Percentiles rank a stretch among this genome's conserved stretches.
Conservation (phyloP, 1,140 invertebrate species). For the Potamilus streckersoni region DNA sequence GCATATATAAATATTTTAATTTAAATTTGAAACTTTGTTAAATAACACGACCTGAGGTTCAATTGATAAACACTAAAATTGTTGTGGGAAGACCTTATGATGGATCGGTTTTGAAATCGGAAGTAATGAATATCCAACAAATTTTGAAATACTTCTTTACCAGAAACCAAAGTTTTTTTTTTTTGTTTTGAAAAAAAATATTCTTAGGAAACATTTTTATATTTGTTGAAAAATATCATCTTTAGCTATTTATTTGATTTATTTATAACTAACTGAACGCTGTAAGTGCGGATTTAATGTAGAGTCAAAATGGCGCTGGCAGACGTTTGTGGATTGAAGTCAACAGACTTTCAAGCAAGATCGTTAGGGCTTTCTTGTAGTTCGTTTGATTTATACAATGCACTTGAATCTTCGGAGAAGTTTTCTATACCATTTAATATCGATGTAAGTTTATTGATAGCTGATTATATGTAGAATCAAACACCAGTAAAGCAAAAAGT, state of each 20-base stretch:
- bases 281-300: not conserved
- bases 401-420: slow-evolving; percentile 41
- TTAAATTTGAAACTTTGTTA: too few species aligned
- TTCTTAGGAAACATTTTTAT: not conserved
- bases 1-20: too few species aligned
- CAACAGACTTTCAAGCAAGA: slow-evolving; percentile 32
- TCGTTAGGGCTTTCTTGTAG: slow-evolving; percentile 15
- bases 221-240: not conserved
- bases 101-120: slow-evolving; percentile 4
- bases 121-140: not conserved
- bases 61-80: too few species aligned
- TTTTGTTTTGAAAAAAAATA: not conserved
- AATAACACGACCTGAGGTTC: too few species aligned
- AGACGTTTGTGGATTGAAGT: slow-evolving; percentile 55
- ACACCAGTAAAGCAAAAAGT: too few species aligned
- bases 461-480: too few species aligned
- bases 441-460: slow-evolving; percentile 47
- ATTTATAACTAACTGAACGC: not conserved
- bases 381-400: slow-evolving; percentile 28
- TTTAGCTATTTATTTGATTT: not conserved
- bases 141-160: not conserved
- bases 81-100: too few species aligned
- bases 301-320: slow-evolving; percentile 59
- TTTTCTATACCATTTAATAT: slow-evolving; percentile 55
- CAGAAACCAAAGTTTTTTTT: not conserved